Evolutionary conservation across 2,888 invertebrate genomes (phyloP), one percentile per base, ranked within the genome.

Genomic region (Choristoneura rosaceana): DNA sequence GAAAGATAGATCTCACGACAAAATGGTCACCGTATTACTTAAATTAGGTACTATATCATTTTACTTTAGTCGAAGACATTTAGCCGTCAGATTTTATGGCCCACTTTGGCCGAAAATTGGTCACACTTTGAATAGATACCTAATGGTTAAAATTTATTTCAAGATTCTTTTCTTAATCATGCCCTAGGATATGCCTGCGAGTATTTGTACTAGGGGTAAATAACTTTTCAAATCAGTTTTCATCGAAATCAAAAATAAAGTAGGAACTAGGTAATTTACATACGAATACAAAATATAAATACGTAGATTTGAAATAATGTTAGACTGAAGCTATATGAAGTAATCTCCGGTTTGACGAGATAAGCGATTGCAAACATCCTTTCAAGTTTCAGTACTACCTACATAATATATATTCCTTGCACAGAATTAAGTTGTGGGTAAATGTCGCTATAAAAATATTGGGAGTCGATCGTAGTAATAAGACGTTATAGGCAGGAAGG

Each of bases 401-500:
- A n/a, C n/a, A n/a, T n/a, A n/a, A n/a, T n/a, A n/a, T n/a, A 25
- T 25, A 25, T 25, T 15, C 34, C 9, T 15, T 7, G 38, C 47
- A 47, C n/a, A 5, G 9, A 60, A 60, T 60, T 38, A 68, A 47
- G 55, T 14, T 4, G 4, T 41, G 50, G 25, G n/a, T 38, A 69
- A 68, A 38, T 50, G 25, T 5, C 15, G 61, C 43, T 55, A 69
- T 69, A 60, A 66, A 73, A 70, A 71, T 68, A 69, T 60, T 71
- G 52, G 65, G 58, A n/a, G 52, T 61, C 47, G n/a, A 9, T 15
- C 41, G 14, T 41, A 63, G 55, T 64, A 47, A 34, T 64, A 47
- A 34, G n/a, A 62, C 17, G 50, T 65, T 70, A 69, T 69, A 77
- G 74, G 76, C 78, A 78, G 77, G 79, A 68, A 76, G 76, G 75